phyloP scores from a whole-genome alignment of 2,113 vertebrate species.

The Thunnus maccoyii region DNA sequence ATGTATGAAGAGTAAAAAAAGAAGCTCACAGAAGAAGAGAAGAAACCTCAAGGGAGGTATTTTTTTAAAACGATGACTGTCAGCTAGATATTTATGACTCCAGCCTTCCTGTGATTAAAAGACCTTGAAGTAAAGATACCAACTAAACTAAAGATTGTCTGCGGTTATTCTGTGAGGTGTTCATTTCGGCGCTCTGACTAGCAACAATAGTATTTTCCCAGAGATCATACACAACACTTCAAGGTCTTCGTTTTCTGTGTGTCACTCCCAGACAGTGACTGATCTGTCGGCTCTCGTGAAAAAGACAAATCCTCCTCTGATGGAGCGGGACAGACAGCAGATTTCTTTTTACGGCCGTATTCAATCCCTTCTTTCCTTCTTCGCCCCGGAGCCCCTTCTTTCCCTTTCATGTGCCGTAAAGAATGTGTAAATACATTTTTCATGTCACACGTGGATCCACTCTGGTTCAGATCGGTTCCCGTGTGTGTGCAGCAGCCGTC shows the following conservation, averaged over 20 bases:
- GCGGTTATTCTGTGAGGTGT: no score
- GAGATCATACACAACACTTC: neutral
- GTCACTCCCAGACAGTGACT: slow-evolving; percentile 11
- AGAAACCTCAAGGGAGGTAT: neutral
- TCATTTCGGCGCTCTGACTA: no score
- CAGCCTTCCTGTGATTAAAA: neutral
- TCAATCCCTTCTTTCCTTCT: neutral
- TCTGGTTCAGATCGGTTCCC: neutral
- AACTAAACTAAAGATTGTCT: neutral
- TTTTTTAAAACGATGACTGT: neutral
- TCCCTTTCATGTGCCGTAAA: neutral
- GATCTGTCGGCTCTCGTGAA: neutral
- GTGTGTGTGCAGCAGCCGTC: no score
- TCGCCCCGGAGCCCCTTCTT: neutral
- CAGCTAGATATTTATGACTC: neutral
- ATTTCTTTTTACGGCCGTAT: neutral
- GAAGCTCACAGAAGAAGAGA: neutral
- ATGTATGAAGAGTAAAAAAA: neutral
- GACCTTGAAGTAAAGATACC: slow-evolving; percentile 13
- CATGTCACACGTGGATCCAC: slow-evolving; percentile 32
- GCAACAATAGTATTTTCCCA: no score
- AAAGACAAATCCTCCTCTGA: no score
- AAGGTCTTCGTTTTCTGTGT: neutral
- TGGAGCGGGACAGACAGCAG: no score
- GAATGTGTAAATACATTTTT: neutral